Percentiles rank a stretch among this genome's conserved stretches.
Evolutionary conservation across 2,797 vertebrate species (phyloP).

Genomic region (Eupleurogrammus muticus): DNA sequence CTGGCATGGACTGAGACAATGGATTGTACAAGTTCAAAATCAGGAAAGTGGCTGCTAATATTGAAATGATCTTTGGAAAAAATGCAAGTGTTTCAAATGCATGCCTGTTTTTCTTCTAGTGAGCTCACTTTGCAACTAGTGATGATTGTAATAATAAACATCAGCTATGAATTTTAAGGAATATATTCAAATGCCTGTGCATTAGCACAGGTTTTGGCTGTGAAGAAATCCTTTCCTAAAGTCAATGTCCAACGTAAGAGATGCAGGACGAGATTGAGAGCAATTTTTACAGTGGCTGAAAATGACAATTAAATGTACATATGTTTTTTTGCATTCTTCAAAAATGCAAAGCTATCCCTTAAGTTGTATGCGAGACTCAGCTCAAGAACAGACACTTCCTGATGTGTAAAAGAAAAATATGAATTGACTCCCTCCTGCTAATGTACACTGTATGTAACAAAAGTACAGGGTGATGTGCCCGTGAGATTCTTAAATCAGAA

Average conservation of each 20-base stretch:
- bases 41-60: neutral
- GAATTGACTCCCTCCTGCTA: neutral
- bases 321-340: neutral
- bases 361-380: neutral
- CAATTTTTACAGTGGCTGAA: neutral
- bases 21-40: neutral
- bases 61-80: neutral
- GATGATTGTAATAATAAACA: neutral
- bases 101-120: neutral
- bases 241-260: neutral
- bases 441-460: neutral
- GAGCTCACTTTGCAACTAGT: neutral
- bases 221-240: neutral
- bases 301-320: neutral
- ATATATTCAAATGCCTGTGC: neutral
- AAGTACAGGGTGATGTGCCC: neutral
- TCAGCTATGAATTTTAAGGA: neutral
- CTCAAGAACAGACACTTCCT: neutral
- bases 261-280: neutral
- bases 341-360: neutral
- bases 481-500: neutral
- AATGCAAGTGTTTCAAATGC: neutral
- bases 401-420: neutral
- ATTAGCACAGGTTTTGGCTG: neutral
- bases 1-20: neutral